phyloP scores from a whole-genome alignment of 2,888 invertebrate genomes.

The Nemoura dubitans region DNA sequence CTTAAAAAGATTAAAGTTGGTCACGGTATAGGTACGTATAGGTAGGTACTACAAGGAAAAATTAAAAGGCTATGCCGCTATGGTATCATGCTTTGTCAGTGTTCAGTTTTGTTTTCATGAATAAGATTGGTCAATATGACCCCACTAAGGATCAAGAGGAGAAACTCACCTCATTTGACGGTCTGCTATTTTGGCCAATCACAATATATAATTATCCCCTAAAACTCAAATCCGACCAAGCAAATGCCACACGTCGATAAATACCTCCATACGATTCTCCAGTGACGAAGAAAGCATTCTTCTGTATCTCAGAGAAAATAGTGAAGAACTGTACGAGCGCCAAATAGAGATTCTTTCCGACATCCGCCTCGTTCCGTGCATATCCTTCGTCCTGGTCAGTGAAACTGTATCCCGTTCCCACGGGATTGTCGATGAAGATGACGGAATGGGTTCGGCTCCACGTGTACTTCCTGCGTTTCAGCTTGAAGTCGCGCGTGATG shows the following conservation, averaged over 20 bases:
- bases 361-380: constrained; percentile 79
- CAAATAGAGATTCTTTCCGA: constrained; percentile 81
- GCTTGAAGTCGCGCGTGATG: constrained; percentile 62
- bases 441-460: constrained; percentile 84
- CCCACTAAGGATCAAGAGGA: too few species aligned
- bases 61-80: too few species aligned
- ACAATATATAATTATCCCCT: neutral
- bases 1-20: too few species aligned
- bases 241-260: neutral
- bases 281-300: constrained; percentile 83
- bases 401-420: constrained; percentile 92
- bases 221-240: neutral
- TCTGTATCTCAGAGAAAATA: constrained; percentile 78
- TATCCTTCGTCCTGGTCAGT: constrained; percentile 80
- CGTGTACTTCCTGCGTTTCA: constrained; percentile 73
- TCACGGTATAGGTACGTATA: too few species aligned
- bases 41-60: too few species aligned
- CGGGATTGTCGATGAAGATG: constrained; percentile 93
- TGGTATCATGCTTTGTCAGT: too few species aligned
- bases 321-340: constrained; percentile 84
- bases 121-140: too few species aligned
- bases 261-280: constrained; percentile 87
- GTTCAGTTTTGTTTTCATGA: too few species aligned
- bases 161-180: neutral
- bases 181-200: neutral